Conservation (phyloP, 2,797 vertebrate species). For the Antennarius maculatus region DNA sequence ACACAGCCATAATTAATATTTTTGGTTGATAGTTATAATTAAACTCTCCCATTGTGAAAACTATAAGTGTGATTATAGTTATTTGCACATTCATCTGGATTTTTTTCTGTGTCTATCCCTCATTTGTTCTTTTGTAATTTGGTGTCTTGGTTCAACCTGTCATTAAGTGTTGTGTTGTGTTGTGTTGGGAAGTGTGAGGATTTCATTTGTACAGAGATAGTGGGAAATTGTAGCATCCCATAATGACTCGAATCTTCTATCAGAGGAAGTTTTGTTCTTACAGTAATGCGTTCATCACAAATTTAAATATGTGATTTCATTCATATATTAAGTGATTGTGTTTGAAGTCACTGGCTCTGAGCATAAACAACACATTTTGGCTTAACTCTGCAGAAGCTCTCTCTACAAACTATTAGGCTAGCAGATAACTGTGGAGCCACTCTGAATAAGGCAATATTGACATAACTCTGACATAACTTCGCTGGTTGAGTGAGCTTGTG, state of each 20-base stretch:
- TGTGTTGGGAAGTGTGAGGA: background rate
- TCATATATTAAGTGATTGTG: slow-evolving; percentile 1
- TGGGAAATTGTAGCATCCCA: background rate
- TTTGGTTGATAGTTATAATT: background rate
- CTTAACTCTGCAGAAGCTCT: slow-evolving; percentile 31
- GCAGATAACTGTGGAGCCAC: slow-evolving; percentile 47
- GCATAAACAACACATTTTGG: background rate
- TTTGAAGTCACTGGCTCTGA: background rate
- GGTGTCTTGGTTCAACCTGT: background rate
- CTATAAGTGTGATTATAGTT: background rate
- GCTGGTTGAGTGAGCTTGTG: slow-evolving; percentile 62
- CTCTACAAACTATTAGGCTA: slow-evolving; percentile 48
- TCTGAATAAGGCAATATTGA: slow-evolving; percentile 70
- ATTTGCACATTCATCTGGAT: background rate
- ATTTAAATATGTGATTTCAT: background rate
- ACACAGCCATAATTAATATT: background rate
- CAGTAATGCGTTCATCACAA: background rate
- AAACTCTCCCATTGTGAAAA: background rate
- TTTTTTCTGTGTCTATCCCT: background rate
- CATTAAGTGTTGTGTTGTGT: background rate
- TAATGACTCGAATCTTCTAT: background rate
- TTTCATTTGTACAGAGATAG: background rate
- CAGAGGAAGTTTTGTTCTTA: slow-evolving; percentile 13
- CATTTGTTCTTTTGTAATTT: slow-evolving; percentile 1
- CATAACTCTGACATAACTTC: slow-evolving; percentile 68